A percentile compares a stretch with the other conserved stretches of the same genome.
phyloP scores from a whole-genome alignment of 2,113 vertebrate species.

The Gavialis gangeticus region DNA sequence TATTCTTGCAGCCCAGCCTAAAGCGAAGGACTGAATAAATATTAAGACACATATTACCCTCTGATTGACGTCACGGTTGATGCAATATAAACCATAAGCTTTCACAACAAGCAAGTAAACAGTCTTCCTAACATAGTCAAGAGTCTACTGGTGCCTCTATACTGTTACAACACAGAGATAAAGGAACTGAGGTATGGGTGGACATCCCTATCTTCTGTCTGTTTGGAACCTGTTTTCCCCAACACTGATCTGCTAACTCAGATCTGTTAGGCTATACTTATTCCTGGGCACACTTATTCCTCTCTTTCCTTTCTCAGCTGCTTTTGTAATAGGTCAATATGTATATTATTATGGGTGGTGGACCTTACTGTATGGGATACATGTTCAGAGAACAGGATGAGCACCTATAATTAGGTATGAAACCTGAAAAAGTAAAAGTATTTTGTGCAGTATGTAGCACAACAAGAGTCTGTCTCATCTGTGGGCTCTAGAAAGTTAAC shows the following conservation, averaged over 20 bases:
- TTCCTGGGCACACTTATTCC: neutral
- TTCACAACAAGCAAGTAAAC: neutral
- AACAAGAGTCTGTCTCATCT: neutral
- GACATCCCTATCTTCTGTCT: neutral
- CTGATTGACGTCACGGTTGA: neutral
- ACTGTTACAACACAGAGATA: neutral
- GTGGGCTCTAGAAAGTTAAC: neutral
- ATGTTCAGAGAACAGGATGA: neutral
- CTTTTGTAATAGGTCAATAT: neutral
- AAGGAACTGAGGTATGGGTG: neutral
- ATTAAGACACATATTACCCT: neutral
- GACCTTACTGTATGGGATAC: neutral
- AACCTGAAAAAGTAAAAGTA: accelerated
- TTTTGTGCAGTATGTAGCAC: neutral
- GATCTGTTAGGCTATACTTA: neutral
- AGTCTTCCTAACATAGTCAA: neutral
- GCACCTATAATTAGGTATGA: neutral
- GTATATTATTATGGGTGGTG: neutral
- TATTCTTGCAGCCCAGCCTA: neutral
- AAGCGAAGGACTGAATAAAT: neutral
- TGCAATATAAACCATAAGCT: neutral
- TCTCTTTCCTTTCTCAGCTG: neutral
- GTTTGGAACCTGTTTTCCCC: neutral
- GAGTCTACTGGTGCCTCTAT: neutral
- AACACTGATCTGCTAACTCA: neutral